These are phyloP conservation scores for Chaetura pelagica DNA, from an alignment of 2,113 vertebrate species.

Conservation along the genomic window DNA sequence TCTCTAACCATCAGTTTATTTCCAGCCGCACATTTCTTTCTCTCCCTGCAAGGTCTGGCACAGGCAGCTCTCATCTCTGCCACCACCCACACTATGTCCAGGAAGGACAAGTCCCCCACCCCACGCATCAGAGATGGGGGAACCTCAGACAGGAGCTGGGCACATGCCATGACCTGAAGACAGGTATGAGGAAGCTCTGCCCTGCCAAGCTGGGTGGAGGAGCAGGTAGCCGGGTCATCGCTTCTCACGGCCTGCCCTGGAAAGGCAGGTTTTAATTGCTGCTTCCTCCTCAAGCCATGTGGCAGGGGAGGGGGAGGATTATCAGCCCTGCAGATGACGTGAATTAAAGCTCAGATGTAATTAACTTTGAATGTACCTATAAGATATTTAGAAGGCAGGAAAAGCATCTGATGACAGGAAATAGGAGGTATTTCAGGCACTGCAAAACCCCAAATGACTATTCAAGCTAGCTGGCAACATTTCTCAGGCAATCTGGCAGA, in stretches of 20 bases:
- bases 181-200: not conserved
- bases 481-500: not conserved
- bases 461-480: not conserved
- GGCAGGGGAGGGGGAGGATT: not conserved
- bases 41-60: not conserved
- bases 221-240: not conserved
- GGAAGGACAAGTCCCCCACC: not conserved
- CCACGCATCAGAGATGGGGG: not conserved
- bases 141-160: not conserved
- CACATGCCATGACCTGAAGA: accelerated
- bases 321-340: not conserved
- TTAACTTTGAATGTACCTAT: not conserved
- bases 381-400: constrained; percentile 8
- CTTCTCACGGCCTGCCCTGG: not conserved
- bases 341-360: constrained; percentile 16
- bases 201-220: not conserved
- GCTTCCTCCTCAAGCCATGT: not conserved
- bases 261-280: not conserved
- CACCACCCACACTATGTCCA: accelerated
- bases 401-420: constrained; percentile 1
- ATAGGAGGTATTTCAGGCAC: not conserved
- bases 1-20: not conserved
- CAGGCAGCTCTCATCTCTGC: not conserved
- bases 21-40: not conserved
- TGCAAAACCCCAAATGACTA: not conserved